phyloP scores from a whole-genome alignment of 2,113 vertebrate species.

The human region GRCh38 chr5:103724001-103724500 shows the following conservation, averaged over 20 bases:
- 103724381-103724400: not conserved
- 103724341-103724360: not conserved
- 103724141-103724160: not conserved
- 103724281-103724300: not conserved
- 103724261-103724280: not conserved
- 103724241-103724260: slow-evolving; percentile 28
- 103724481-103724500: not conserved
- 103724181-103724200: not conserved
- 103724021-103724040: not conserved
- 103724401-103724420: not conserved
- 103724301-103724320: not conserved
- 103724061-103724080: not conserved
- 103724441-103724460: not conserved
- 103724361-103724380: not conserved
- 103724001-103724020: not conserved
- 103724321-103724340: not conserved
- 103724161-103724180: not conserved
- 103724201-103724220: slow-evolving; percentile 44
- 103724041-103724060: not conserved
- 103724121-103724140: not conserved
- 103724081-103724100: not conserved
- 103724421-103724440: not conserved
- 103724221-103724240: not conserved
- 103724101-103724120: not conserved
- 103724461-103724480: not conserved